Evolutionary conservation across 2,797 vertebrate species (phyloP).

Genomic region (Acanthopagrus latus): DNA sequence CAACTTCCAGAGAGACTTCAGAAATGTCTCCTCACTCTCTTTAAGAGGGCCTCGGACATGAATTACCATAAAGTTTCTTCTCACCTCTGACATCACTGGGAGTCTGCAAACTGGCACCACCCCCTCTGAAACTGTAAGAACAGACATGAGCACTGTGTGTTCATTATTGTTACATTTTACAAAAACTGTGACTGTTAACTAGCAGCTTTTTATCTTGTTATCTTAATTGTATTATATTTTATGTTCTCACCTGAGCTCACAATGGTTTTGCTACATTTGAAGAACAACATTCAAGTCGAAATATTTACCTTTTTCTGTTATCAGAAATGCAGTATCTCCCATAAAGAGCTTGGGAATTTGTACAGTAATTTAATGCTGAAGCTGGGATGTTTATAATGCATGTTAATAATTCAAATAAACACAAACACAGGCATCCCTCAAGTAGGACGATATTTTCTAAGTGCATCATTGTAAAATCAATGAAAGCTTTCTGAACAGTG

Average conservation of each 20-base stretch:
- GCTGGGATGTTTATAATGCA: neutral
- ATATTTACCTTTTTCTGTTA: neutral
- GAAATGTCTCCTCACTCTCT: slow-evolving; percentile 59
- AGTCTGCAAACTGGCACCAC: slow-evolving; percentile 57
- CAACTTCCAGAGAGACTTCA: slow-evolving; percentile 64
- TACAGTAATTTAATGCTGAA: neutral
- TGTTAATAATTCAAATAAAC: slow-evolving; percentile 32
- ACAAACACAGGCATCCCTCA: slow-evolving; percentile 3
- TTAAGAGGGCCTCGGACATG: slow-evolving; percentile 76
- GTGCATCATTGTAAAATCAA: slow-evolving; percentile 34
- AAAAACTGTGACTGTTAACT: neutral
- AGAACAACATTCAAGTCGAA: too few species aligned
- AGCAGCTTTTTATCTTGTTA: neutral
- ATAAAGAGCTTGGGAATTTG: neutral
- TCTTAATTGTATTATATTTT: neutral
- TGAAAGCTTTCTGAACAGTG: slow-evolving; percentile 21
- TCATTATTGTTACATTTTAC: slow-evolving; percentile 1
- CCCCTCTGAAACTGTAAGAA: slow-evolving; percentile 33
- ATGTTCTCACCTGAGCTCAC: neutral
- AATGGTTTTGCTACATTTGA: neutral
- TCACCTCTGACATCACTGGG: slow-evolving; percentile 78
- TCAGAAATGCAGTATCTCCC: slow-evolving; percentile 18
- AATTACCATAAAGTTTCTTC: slow-evolving; percentile 87
- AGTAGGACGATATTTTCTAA: slow-evolving; percentile 7
- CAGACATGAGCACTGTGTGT: slow-evolving; percentile 10